A percentile compares a stretch with the other conserved stretches of the same genome.
Evolutionary conservation across 2,888 invertebrate species (phyloP).

Genomic region (Eupithecia subumbrata): DNA sequence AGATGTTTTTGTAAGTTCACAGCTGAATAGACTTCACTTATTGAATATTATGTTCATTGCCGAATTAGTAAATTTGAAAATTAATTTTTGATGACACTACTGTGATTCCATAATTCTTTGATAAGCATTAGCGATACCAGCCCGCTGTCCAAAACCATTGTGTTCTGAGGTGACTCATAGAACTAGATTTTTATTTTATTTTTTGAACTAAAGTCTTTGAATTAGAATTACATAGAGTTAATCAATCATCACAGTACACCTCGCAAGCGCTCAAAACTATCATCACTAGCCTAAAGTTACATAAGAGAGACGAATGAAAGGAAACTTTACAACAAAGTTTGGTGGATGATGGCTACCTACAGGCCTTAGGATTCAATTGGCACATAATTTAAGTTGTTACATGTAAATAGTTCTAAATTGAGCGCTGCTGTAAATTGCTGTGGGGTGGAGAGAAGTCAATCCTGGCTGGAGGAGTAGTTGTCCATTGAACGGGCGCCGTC

Average conservation of each 20-base stretch:
- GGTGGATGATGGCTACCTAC: constrained; percentile 84
- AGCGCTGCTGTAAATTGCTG: constrained; percentile 82
- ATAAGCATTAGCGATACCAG: background rate
- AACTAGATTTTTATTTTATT: too few relatives aligned
- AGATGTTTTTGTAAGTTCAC: constrained; percentile 1
- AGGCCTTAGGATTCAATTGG: constrained; percentile 84
- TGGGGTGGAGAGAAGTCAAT: constrained; percentile 70
- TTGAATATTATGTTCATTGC: background rate
- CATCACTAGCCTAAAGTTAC: constrained; percentile 33
- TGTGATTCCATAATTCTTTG: background rate
- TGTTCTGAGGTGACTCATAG: background rate
- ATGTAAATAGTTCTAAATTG: constrained; percentile 83
- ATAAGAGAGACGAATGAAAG: constrained; percentile 78
- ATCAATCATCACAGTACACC: constrained; percentile 6
- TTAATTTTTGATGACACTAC: background rate
- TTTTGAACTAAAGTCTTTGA: background rate
- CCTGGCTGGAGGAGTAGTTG: constrained; percentile 84
- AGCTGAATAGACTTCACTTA: background rate
- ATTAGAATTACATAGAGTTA: background rate
- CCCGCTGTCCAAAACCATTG: background rate
- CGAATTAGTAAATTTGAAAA: background rate
- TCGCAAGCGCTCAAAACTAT: constrained; percentile 19
- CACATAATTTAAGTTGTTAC: constrained; percentile 78
- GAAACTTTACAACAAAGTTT: constrained; percentile 80
- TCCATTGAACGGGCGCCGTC: constrained; percentile 70